Evolutionary conservation across 1,140 invertebrate species (phyloP), one percentile per base, ranked within the genome.

Genomic region (Drosophila novamexicana): DNA sequence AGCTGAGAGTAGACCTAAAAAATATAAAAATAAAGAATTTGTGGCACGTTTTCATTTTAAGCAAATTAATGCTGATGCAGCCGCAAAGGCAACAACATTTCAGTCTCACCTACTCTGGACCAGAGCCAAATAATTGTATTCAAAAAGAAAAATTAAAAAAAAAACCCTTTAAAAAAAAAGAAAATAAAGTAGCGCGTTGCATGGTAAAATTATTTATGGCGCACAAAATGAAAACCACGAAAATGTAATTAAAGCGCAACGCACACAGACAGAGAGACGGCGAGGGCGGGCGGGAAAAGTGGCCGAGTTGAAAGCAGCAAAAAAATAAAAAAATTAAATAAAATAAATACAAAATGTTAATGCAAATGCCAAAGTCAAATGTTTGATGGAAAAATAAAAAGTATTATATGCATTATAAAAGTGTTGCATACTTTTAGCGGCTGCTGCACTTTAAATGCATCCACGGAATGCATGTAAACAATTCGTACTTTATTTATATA

Each of bases 161-260:
- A 29, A 29, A 6, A 6, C 5, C 7, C 2, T n/a, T 34, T 4
- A 44, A 44, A 58, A 6, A 5, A 9, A 50, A 18, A 57, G 42
- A 39, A 39, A 10, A 39, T 39, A 74, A 34, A 34, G 49, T 56
- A 56, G 53, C 53, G 37, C 50, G 18, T 37, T 52, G 67, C 67
- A 65, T 65, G 62, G 50, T 32, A 59, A 88, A 89, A 80, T 88
- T 83, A 89, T 88, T 88, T 84, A 88, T 89, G 84, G 81, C 67
- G 75, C 47, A 54, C 69, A 76, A 69, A 81, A 79, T 70, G 68
- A 83, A 85, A 81, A 49, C 84, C 84, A 84, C 84, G 69, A 84
- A 88, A 88, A 88, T 89, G 84, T 89, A 88, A 88, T 88, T 88
- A 89, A 88, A 88, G 73, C 61, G 73, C 68, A 54, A 64, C 74